Evolutionary conservation across 92 coral and sea anemone species (phyloP).

Genomic region (Galaxea fascicularis): DNA sequence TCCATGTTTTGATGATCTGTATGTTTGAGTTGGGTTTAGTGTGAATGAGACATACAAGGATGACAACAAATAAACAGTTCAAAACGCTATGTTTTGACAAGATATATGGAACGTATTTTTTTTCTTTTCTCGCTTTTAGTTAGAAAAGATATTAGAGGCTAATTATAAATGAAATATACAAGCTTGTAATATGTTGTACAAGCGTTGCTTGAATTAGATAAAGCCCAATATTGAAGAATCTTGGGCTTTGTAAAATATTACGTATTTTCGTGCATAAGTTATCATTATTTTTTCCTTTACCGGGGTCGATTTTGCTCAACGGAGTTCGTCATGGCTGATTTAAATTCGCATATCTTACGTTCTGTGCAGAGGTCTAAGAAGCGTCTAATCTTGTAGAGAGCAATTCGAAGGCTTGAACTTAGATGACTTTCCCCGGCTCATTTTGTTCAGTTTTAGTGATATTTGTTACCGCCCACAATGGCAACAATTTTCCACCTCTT

Average conservation of each 20-base stretch:
- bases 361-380: not conserved
- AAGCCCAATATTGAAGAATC: not conserved
- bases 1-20: too few species aligned
- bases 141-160: too few species aligned
- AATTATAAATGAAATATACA: too few species aligned
- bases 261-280: not conserved
- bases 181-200: too few species aligned
- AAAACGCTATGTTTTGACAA: too few species aligned
- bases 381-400: not conserved
- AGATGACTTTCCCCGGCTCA: not conserved
- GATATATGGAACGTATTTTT: too few species aligned
- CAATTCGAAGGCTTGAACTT: not conserved
- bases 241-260: too few species aligned
- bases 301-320: not conserved
- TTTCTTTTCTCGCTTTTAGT: too few species aligned
- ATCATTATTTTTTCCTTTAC: not conserved
- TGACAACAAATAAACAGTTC: too few species aligned
- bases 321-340: not conserved
- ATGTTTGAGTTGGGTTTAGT: too few species aligned
- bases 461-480: not conserved
- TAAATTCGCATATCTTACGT: not conserved
- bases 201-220: too few species aligned
- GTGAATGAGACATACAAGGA: too few species aligned
- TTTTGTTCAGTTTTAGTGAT: not conserved
- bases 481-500: constrained; percentile 13